Evolutionary conservation across 2,888 invertebrate species (phyloP).

Genomic region (Dicyrtoma fusca): DNA sequence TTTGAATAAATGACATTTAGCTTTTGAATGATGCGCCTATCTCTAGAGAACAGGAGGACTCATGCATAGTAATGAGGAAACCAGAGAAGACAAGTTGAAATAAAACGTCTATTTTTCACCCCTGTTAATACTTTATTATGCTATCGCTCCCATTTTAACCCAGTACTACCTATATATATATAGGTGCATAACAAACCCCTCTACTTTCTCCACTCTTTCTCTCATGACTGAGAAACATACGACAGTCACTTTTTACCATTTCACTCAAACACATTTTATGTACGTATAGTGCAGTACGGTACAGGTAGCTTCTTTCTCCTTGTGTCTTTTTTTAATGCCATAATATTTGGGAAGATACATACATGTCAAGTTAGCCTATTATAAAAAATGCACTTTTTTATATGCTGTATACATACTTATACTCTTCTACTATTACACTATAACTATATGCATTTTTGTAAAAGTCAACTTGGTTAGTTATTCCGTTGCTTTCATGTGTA

Average conservation of each 20-base stretch:
- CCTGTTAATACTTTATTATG: conserved; percentile 1
- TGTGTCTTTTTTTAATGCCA: not conserved
- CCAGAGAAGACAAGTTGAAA: conserved; percentile 17
- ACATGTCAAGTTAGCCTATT: no score
- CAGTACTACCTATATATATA: not conserved
- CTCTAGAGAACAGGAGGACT: conserved; percentile 28
- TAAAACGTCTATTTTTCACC: conserved; percentile 32
- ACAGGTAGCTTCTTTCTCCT: not conserved
- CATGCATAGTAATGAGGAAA: conserved; percentile 35
- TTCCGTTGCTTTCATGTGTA: no score
- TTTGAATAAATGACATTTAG: conserved; percentile 32
- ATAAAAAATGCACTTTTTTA: no score
- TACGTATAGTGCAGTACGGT: not conserved
- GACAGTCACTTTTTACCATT: not conserved
- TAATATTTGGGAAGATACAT: not conserved
- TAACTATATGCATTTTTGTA: no score
- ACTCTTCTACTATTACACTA: no score
- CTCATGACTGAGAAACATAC: not conserved
- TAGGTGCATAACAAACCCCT: not conserved
- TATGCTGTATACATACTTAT: no score
- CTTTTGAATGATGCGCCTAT: conserved; percentile 31
- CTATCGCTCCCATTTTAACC: not conserved
- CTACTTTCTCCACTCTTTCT: not conserved
- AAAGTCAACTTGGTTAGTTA: no score
- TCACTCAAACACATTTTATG: not conserved